phyloP scores from a whole-genome alignment of 2,113 vertebrate species.

The Numida meleagris region DNA sequence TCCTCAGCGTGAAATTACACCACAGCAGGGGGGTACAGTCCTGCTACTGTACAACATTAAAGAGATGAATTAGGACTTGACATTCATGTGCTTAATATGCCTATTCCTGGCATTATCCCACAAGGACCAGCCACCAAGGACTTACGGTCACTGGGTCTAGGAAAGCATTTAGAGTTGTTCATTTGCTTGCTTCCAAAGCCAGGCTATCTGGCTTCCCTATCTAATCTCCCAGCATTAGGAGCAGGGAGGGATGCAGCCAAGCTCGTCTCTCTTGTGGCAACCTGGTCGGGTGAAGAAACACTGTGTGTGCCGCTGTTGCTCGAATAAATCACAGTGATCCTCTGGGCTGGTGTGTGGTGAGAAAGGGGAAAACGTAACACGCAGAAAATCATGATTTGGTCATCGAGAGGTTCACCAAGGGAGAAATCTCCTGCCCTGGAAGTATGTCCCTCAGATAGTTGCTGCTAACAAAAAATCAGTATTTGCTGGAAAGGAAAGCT shows the following conservation, averaged over 20 bases:
- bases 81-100: slow-evolving; percentile 74
- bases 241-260: neutral
- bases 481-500: slow-evolving; percentile 19
- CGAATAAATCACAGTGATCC: neutral
- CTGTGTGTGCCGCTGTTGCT: neutral
- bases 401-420: neutral
- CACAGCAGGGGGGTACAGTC: slow-evolving; percentile 77
- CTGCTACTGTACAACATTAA: slow-evolving; percentile 77
- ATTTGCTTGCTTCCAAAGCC: slow-evolving; percentile 34
- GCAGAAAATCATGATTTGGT: neutral
- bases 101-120: slow-evolving; percentile 63
- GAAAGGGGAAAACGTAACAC: accelerated
- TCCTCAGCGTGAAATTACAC: slow-evolving; percentile 87
- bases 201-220: slow-evolving; percentile 40
- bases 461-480: neutral
- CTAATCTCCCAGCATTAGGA: slow-evolving; percentile 30
- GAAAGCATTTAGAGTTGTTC: slow-evolving; percentile 47
- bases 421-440: neutral
- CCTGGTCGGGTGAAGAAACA: neutral
- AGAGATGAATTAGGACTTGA: slow-evolving; percentile 78
- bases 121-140: slow-evolving; percentile 63
- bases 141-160: neutral
- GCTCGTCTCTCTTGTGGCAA: neutral
- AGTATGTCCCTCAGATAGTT: neutral
- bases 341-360: neutral